Percentiles rank a stretch among this genome's conserved stretches.
Conservation (phyloP, 2,113 vertebrate genomes). For the human region DNA sequence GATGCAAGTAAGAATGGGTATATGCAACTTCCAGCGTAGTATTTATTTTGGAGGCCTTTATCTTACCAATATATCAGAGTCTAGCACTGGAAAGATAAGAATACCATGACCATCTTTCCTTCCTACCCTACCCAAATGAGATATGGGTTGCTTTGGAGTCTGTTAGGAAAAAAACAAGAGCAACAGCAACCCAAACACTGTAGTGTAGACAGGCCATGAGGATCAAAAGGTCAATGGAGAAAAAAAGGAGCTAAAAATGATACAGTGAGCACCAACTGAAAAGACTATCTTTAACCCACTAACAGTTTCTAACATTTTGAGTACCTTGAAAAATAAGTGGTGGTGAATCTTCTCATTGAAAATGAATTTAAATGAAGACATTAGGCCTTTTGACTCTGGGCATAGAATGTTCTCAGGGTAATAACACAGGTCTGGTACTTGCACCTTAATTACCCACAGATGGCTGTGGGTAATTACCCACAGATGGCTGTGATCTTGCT, state of each 20-base stretch:
- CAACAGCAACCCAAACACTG: not conserved
- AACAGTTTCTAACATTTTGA: not conserved
- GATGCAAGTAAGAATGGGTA: not conserved
- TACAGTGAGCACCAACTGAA: not conserved
- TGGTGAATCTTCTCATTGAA: not conserved
- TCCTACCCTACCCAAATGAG: not conserved
- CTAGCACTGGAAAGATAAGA: not conserved
- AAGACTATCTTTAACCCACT: not conserved
- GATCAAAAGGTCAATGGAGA: not conserved
- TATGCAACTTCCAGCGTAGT: not conserved
- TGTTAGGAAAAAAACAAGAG: not conserved
- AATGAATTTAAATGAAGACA: not conserved
- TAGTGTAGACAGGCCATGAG: not conserved
- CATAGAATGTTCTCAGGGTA: not conserved
- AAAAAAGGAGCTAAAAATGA: not conserved
- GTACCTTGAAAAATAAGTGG: not conserved
- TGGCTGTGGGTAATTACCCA: not conserved
- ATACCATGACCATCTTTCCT: not conserved
- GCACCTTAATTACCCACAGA: not conserved
- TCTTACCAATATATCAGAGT: not conserved
- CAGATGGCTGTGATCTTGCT: not conserved
- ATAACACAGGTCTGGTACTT: not conserved
- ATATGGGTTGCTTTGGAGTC: not conserved
- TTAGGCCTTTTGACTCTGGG: not conserved
- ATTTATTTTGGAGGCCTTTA: not conserved